These are phyloP conservation scores for Tipula vernalis DNA, from an alignment of 2,888 invertebrate species.

Conservation along the genomic window DNA sequence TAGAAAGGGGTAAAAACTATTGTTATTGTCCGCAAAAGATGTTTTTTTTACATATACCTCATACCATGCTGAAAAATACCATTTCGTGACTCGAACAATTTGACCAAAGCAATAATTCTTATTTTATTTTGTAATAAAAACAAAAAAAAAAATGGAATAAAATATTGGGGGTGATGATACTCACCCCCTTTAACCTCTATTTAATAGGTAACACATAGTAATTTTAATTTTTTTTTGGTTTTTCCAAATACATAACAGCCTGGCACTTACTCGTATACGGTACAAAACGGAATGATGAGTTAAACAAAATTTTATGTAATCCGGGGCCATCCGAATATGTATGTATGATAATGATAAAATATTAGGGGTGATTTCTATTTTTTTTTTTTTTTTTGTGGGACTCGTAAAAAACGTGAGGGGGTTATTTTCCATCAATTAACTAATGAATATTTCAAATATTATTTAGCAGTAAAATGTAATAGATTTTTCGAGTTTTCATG, in stretches of 20 bases:
- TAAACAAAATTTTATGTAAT: not conserved
- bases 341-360: not conserved
- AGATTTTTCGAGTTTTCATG: not conserved
- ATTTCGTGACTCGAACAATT: not conserved
- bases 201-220: not conserved
- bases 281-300: not conserved
- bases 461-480: not conserved
- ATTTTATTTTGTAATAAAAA: conserved; percentile 4
- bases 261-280: not conserved
- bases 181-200: not conserved
- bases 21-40: not conserved
- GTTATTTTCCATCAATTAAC: not conserved
- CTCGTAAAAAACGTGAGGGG: not conserved
- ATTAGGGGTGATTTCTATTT: not conserved
- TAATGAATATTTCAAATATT: not conserved
- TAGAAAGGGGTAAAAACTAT: not conserved
- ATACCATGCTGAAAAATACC: not conserved
- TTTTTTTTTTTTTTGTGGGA: not conserved
- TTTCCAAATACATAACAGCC: not conserved
- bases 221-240: not conserved
- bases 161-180: not conserved
- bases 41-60: not conserved
- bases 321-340: not conserved
- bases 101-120: not conserved
- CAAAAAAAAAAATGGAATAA: not conserved